Conservation (phyloP, 2,797 vertebrate genomes). For the Morus bassanus region DNA sequence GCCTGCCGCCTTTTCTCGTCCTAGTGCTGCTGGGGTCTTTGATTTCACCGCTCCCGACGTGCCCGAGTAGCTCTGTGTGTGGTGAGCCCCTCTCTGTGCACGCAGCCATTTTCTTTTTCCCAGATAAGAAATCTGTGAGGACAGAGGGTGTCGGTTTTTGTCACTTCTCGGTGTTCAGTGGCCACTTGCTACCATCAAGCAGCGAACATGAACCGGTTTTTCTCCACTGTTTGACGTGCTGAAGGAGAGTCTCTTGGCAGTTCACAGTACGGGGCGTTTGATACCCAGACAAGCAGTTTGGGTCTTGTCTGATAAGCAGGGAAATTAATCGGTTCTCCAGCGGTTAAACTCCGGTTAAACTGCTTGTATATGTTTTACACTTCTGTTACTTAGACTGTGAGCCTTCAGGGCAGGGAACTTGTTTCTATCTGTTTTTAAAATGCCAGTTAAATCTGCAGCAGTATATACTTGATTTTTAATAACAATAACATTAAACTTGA, state of each 20-base stretch:
- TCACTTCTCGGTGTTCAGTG: neutral
- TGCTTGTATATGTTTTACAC: neutral
- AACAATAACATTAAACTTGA: neutral
- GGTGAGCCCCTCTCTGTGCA: neutral
- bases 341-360: neutral
- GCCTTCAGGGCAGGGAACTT: neutral
- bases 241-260: neutral
- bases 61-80: neutral
- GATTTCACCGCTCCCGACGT: neutral
- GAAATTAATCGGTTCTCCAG: neutral
- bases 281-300: too few species aligned
- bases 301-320: neutral
- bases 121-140: neutral
- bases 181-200: neutral
- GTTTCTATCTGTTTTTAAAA: neutral
- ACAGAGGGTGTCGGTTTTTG: neutral
- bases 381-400: neutral
- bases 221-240: neutral
- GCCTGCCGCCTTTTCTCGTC: neutral
- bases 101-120: accelerated
- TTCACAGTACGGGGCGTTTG: neutral
- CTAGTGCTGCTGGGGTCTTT: neutral
- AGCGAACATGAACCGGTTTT: accelerated
- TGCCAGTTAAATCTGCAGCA: neutral
- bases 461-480: neutral